These are phyloP conservation scores for Caenorhabditis virilis DNA, from an alignment of 2,888 invertebrate species.

Conservation along the genomic window DNA sequence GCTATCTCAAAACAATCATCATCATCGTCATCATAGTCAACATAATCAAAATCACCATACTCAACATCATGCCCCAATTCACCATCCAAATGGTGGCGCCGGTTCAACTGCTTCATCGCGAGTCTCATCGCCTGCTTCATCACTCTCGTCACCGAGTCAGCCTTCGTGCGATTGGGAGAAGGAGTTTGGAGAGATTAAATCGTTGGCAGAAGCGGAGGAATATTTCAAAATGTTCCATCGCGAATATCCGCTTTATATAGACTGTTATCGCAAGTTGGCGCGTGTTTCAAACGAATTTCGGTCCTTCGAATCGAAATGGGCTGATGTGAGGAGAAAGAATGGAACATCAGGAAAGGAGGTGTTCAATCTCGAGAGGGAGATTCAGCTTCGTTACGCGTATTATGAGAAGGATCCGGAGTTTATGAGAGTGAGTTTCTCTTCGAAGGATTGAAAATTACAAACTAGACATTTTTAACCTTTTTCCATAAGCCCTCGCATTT, in stretches of 20 bases:
- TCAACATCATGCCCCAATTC: neutral
- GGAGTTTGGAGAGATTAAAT: slow-evolving; percentile 32
- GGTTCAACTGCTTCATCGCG: slow-evolving; percentile 40
- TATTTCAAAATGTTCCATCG: slow-evolving; percentile 47
- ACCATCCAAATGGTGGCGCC: slow-evolving; percentile 15
- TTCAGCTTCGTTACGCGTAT: slow-evolving; percentile 25
- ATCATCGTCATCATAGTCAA: slow-evolving; percentile 2
- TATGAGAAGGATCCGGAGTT: slow-evolving; percentile 47
- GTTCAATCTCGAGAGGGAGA: slow-evolving; percentile 11
- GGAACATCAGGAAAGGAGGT: slow-evolving; percentile 17
- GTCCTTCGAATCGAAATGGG: slow-evolving; percentile 25
- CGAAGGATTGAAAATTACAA: neutral
- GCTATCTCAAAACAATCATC: neutral
- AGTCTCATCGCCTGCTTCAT: slow-evolving; percentile 43
- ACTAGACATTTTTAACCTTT: neutral
- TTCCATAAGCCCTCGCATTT: neutral
- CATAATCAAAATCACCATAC: slow-evolving; percentile 2
- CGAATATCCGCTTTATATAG: slow-evolving; percentile 56
- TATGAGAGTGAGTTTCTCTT: slow-evolving; percentile 29
- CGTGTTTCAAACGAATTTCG: slow-evolving; percentile 28
- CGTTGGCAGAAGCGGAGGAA: slow-evolving; percentile 36
- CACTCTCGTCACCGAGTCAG: slow-evolving; percentile 47
- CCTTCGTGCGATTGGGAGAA: slow-evolving; percentile 59
- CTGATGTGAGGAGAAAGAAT: slow-evolving; percentile 4
- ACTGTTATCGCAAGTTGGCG: slow-evolving; percentile 41